These are phyloP conservation scores for Drosophila kanapiae DNA, from an alignment of 1,140 invertebrate genomes.

Conservation along the genomic window DNA sequence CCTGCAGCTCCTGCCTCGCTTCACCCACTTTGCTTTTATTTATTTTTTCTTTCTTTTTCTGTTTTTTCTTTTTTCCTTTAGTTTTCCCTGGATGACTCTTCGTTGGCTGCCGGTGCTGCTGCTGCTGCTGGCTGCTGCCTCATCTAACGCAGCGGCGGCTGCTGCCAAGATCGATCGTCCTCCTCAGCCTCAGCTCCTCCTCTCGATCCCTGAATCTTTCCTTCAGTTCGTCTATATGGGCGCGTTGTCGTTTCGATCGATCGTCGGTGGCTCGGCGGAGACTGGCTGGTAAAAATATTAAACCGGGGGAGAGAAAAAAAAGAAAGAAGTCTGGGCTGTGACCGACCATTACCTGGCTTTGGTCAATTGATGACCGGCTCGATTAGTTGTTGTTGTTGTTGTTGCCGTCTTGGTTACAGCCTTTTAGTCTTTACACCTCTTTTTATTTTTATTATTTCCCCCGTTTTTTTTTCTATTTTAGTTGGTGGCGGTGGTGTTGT, in stretches of 20 bases:
- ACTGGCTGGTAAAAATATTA: slow-evolving; percentile 29
- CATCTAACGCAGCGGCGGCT: slow-evolving; percentile 68
- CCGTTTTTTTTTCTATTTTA: slow-evolving; percentile 53
- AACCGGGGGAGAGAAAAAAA: slow-evolving; percentile 11
- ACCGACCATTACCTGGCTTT: slow-evolving; percentile 81
- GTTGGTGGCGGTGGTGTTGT: slow-evolving; percentile 36
- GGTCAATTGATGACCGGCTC: slow-evolving; percentile 83
- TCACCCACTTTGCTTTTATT: slow-evolving; percentile 65
- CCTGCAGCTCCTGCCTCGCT: slow-evolving; percentile 39
- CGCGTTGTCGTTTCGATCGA: slow-evolving; percentile 78
- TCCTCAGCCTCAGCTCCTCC: slow-evolving; percentile 29
- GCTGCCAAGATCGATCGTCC: slow-evolving; percentile 80
- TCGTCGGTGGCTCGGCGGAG: slow-evolving; percentile 63
- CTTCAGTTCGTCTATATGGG: slow-evolving; percentile 60
- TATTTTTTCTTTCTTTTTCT: slow-evolving; percentile 11
- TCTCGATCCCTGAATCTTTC: slow-evolving; percentile 11
- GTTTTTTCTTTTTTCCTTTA: not conserved
- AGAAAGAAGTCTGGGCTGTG: slow-evolving; percentile 45
- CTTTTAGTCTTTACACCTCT: slow-evolving; percentile 80
- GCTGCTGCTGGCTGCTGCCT: slow-evolving; percentile 5
- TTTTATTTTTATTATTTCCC: slow-evolving; percentile 79
- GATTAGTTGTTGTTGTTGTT: slow-evolving; percentile 85
- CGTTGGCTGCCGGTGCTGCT: slow-evolving; percentile 33
- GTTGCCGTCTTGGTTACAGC: slow-evolving; percentile 64
- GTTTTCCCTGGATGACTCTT: slow-evolving; percentile 31